phyloP scores from a whole-genome alignment of 2,888 invertebrate species.

The Oligia latruncula region DNA sequence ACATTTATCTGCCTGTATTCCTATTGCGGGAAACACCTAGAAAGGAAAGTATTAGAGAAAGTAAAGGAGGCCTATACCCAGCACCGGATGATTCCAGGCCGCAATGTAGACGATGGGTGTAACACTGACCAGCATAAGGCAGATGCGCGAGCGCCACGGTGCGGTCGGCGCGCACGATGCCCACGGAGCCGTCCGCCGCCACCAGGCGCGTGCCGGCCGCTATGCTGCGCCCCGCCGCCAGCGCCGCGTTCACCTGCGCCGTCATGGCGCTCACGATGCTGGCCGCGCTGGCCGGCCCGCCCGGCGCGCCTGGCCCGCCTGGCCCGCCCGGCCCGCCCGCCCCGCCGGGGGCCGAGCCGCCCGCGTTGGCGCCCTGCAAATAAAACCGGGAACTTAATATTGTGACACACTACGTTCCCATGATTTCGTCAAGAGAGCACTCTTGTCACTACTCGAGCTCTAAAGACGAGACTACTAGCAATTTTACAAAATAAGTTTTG shows the following conservation, averaged over 20 bases:
- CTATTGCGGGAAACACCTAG: not conserved
- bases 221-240: constrained; percentile 90
- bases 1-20: not conserved
- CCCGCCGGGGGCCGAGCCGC: constrained; percentile 44
- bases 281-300: constrained; percentile 66
- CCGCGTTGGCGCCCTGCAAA: constrained; percentile 15
- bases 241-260: constrained; percentile 92
- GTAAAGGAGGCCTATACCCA: not conserved
- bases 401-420: not conserved
- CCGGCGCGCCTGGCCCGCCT: too few species aligned
- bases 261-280: constrained; percentile 88
- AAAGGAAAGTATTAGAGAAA: not conserved
- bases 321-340: not conserved
- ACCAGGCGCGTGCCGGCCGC: constrained; percentile 87
- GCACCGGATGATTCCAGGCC: not conserved
- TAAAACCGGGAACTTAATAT: not conserved
- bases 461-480: not conserved
- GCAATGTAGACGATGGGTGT: not conserved
- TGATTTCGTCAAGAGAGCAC: not conserved
- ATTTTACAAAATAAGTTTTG: not conserved
- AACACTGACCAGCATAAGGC: constrained; percentile 78
- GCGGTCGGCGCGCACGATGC: constrained; percentile 92
- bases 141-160: constrained; percentile 89
- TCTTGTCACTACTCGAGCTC: not conserved
- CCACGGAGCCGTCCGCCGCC: constrained; percentile 91